A percentile compares a stretch with the other conserved stretches of the same genome.
These are phyloP conservation scores for Taenaris catops DNA, from an alignment of 2,888 invertebrate genomes.

Conservation along the genomic window DNA sequence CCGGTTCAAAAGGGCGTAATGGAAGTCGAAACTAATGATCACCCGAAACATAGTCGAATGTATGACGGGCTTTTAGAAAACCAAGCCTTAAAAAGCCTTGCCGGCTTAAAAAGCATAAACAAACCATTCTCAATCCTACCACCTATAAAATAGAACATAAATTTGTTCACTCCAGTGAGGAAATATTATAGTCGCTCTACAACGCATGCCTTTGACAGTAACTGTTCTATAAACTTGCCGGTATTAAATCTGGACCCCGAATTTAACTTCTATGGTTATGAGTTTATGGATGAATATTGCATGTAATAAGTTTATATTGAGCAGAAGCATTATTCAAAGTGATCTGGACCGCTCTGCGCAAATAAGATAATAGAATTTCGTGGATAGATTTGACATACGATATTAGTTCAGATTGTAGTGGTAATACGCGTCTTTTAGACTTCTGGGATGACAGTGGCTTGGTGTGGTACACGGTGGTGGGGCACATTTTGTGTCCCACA, in stretches of 20 bases:
- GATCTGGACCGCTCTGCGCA: constrained; percentile 34
- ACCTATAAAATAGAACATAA: constrained; percentile 14
- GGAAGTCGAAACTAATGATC: constrained; percentile 46
- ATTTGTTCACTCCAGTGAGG: constrained; percentile 9
- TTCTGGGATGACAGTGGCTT: no score
- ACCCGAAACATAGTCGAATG: constrained; percentile 25
- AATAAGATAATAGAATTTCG: constrained; percentile 51
- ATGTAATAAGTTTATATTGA: constrained; percentile 10
- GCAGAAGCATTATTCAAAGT: constrained; percentile 36
- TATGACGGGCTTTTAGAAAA: constrained; percentile 21
- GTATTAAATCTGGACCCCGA: constrained; percentile 5
- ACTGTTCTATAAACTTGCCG: constrained; percentile 34
- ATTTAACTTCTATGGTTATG: constrained; percentile 19
- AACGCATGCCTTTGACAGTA: constrained; percentile 46
- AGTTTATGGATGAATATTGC: constrained; percentile 14
- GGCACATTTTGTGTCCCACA: no score
- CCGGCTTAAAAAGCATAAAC: constrained; percentile 17
- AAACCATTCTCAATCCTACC: constrained; percentile 22
- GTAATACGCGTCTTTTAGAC: neutral
- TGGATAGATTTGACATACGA: constrained; percentile 30
- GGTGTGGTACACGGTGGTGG: no score
- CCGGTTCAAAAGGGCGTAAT: constrained; percentile 35
- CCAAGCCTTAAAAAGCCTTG: constrained; percentile 14
- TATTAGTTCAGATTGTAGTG: constrained; percentile 20
- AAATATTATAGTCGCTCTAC: constrained; percentile 24